These are phyloP conservation scores for Ophthalmolycus amberensis DNA, from an alignment of 2,113 vertebrate genomes.

Conservation along the genomic window DNA sequence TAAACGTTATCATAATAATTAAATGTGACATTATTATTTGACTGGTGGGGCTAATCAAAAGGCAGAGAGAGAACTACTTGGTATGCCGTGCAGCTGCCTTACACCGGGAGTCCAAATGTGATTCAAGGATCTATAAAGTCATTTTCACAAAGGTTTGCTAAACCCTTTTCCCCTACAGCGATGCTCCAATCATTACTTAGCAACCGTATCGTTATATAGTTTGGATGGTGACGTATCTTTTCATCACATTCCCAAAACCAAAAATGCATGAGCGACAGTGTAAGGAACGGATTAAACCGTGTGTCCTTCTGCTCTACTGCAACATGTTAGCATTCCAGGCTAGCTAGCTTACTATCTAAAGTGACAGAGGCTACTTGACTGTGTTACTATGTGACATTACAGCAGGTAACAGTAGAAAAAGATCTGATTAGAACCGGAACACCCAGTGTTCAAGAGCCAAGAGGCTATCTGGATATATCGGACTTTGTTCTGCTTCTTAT, in stretches of 20 bases:
- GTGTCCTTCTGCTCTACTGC: background rate
- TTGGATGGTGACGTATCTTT: background rate
- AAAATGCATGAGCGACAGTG: background rate
- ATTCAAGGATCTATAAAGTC: background rate
- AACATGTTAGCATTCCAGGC: background rate
- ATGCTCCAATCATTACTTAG: background rate
- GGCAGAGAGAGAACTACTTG: background rate
- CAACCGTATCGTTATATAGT: background rate
- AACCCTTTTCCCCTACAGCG: background rate
- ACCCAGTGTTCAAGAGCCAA: no score
- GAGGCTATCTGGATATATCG: no score
- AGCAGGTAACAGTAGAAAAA: no score
- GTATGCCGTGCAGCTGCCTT: background rate
- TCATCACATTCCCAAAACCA: background rate
- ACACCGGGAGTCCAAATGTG: background rate
- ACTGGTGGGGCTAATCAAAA: background rate
- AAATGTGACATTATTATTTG: slow-evolving; percentile 3
- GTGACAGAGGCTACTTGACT: no score
- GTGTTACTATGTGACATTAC: no score
- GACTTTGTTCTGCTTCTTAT: no score
- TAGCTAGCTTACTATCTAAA: no score
- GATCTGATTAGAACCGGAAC: no score
- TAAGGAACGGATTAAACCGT: background rate
- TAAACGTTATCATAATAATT: slow-evolving; percentile 17
- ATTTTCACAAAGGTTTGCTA: background rate